Evolutionary conservation across 2,797 vertebrate genomes (phyloP), one percentile per base, ranked within the genome.

Genomic region (Simalia tracyae): DNA sequence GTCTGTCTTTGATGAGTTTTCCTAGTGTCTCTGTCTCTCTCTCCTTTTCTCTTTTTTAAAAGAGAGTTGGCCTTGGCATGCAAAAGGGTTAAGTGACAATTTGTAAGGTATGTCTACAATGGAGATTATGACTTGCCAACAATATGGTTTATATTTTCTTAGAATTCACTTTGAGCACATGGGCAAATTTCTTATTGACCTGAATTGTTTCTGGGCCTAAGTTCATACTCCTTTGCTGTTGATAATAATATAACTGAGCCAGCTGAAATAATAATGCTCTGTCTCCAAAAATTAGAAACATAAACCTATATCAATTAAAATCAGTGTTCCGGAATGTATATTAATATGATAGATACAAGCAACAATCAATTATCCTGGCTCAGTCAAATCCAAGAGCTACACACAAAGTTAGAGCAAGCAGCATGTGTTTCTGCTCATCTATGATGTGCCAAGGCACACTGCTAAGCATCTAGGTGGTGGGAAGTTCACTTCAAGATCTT

Each of bases 1-100:
- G 97, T 98, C 94, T 24, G 96, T 96, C 92, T 93, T 14, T 5
- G 85, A 84, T 81, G 92, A 85, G 66, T 86, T 94, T 92, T 61
- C 64, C 2, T 0, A 0, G 5, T 87, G 36, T 90, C 14, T 26
- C 10, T 31, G 19, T 57, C 88, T 72, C 88, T 72, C 46, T 87
- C 31, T 72, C 31, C 50, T 56, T 85, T 11, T 89, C 26, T 91
- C 50, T 86, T 76, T 42, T 61, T 15, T 10, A 59, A 91, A 81
- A 64, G 24, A 11, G 31, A 87, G 46, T 5, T 68, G 26, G 1
- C 88, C 31, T 92, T 56, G 60, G 26, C 1, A 36, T 85, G 28
- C 63, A 93, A 4, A 4, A 93, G 54, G 3, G 46, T 24, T 0
- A 2, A 19, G 6, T 91, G 93, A 92, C 90, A 94, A 42, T n/a